These are phyloP conservation scores for Stenodema calcarata DNA, from an alignment of 2,888 invertebrate genomes.

Conservation along the genomic window DNA sequence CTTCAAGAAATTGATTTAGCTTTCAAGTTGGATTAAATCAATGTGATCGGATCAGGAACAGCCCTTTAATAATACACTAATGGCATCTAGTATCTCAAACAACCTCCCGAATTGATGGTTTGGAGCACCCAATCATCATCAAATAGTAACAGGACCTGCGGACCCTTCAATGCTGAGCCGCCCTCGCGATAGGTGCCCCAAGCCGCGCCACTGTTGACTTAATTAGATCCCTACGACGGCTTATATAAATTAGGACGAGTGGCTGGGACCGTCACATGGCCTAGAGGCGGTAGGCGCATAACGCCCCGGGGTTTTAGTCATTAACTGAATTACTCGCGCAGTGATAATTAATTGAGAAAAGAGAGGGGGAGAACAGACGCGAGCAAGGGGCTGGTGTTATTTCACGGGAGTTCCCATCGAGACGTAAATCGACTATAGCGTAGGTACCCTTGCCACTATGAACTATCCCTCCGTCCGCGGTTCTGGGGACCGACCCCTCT, in stretches of 20 bases:
- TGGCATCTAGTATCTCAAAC: not conserved
- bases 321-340: constrained; percentile 42
- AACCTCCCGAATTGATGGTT: not conserved
- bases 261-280: constrained; percentile 8
- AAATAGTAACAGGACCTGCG: not conserved
- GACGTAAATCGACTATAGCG: constrained; percentile 1
- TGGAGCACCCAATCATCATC: not conserved
- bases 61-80: not conserved
- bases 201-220: not conserved
- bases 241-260: constrained; percentile 28
- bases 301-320: constrained; percentile 13
- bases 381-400: not conserved
- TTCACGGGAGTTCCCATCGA: not conserved
- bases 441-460: not conserved
- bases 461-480: not conserved
- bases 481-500: not conserved
- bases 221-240: constrained; percentile 17
- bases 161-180: not conserved
- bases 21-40: not conserved
- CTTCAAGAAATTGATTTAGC: not conserved
- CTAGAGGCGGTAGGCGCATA: not conserved
- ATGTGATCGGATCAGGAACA: not conserved
- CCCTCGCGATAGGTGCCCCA: not conserved
- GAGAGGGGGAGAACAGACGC: not conserved
- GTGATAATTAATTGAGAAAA: constrained; percentile 31